A percentile compares a stretch with the other conserved stretches of the same genome.
Evolutionary conservation across 1,140 invertebrate species (phyloP).

Genomic region (Gonioctena quinquepunctata): DNA sequence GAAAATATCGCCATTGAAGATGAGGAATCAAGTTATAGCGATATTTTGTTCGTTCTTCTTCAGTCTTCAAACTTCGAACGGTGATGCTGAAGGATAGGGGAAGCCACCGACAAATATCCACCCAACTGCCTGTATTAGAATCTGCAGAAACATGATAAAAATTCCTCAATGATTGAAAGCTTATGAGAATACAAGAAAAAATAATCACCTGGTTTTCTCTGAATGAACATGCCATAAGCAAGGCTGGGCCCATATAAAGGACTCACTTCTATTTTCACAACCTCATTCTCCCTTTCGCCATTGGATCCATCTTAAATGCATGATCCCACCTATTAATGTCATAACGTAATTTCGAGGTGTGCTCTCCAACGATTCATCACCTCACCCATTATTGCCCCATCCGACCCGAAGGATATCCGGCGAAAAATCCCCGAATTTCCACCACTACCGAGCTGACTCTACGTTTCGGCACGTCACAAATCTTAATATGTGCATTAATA

Average conservation of each 20-base stretch:
- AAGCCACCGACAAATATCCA: no score
- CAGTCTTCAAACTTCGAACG: no score
- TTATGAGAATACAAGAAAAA: no score
- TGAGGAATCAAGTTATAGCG: no score
- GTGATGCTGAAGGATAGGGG: no score
- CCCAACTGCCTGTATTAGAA: no score
- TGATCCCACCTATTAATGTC: conserved; percentile 43
- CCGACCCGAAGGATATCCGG: conserved; percentile 26
- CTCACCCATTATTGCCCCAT: conserved; percentile 34
- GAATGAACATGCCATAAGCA: not conserved
- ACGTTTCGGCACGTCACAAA: conserved; percentile 43
- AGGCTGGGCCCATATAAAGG: not conserved
- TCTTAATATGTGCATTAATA: conserved; percentile 56
- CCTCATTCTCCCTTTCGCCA: not conserved
- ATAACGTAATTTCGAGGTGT: conserved; percentile 41
- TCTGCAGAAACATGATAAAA: no score
- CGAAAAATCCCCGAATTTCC: conserved; percentile 31
- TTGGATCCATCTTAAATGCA: conserved; percentile 32
- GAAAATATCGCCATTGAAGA: no score
- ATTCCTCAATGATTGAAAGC: no score
- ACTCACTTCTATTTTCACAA: not conserved
- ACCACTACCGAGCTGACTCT: conserved; percentile 37
- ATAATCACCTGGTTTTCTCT: no score
- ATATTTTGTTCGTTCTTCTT: no score
- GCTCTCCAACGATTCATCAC: conserved; percentile 34